Evolutionary conservation across 2,888 invertebrate species (phyloP), one percentile per base, ranked within the genome.

Genomic region (Coleophora deauratella): DNA sequence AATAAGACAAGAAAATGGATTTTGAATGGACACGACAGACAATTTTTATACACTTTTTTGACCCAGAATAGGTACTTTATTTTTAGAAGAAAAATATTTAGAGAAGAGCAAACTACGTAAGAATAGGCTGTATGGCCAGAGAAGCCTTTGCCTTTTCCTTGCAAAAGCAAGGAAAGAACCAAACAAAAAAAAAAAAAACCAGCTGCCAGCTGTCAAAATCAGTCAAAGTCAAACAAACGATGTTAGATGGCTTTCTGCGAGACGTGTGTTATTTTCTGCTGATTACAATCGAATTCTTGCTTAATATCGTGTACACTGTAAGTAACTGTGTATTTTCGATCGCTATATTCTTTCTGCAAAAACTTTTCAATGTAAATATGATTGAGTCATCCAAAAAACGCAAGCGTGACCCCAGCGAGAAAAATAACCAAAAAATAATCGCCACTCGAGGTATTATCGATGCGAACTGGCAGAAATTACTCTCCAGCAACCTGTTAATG

Each of bases 401-500:
- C 7, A 82, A 78, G 46, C 63, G 59, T 44, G 66, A 50, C 40
- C 42, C 59, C 11, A 59, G 57, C 43, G 64, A 57, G 1, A 52
- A 62, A 50, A 53, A 47, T 62, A 75, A 72, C 69, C 73, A 64
- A 57, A n/a, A n/a, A n/a, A 72, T 76, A 7, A 57, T 72, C 3
- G 53, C 60, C 1, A 49, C 59, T 28, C 60, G 86, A 35, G 71
- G 72, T 33, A 41, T 61, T 44, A 82, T 86, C 37, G 77, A 77
- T 44, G 79, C 77, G 8, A 86, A 86, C 47, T 86, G 86, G 86
- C 74, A 77, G 42, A 77, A 71, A 52, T 65, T 86, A 27, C 46
- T 86, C 30, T 58, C 75, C 3, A 76, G 63, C 47, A 71, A 57
- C 42, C 38, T 73, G 8, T 52, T 72, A 13, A 73, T 72, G 67